Evolutionary conservation across 2,888 invertebrate genomes (phyloP).

Genomic region (Busseola fusca): DNA sequence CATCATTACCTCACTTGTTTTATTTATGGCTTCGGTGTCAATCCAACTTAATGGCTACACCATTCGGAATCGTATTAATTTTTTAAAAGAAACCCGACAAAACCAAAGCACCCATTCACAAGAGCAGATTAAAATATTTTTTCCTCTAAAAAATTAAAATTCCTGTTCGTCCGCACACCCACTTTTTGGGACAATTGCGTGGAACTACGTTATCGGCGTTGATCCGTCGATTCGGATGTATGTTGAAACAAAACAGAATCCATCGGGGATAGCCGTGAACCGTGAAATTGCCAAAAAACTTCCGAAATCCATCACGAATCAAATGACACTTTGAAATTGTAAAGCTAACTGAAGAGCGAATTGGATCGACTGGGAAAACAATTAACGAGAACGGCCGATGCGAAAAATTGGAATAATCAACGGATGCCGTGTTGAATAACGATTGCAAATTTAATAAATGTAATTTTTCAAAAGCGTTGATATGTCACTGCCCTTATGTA

Average conservation of each 20-base stretch:
- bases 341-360: conserved; percentile 86
- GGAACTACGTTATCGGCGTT: conserved; percentile 57
- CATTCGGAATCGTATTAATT: conserved; percentile 31
- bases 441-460: conserved; percentile 77
- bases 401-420: conserved; percentile 86
- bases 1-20: conserved; percentile 21
- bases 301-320: conserved; percentile 87
- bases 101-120: background rate
- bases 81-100: conserved; percentile 15
- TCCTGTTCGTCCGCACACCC: conserved; percentile 30
- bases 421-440: conserved; percentile 75
- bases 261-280: conserved; percentile 77
- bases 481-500: conserved; percentile 63
- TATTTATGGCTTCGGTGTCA: conserved; percentile 42
- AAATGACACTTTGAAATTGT: conserved; percentile 88
- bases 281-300: conserved; percentile 88
- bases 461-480: conserved; percentile 74
- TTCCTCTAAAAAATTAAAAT: background rate
- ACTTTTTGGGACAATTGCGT: conserved; percentile 55
- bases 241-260: conserved; percentile 79
- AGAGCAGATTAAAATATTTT: conserved; percentile 21
- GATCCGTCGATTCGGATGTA: conserved; percentile 63
- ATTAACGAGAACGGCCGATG: conserved; percentile 80
- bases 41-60: conserved; percentile 40
- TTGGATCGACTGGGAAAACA: conserved; percentile 84